Evolutionary conservation across 2,888 invertebrate species (phyloP), one percentile per base, ranked within the genome.

Genomic region (Acronicta psi): DNA sequence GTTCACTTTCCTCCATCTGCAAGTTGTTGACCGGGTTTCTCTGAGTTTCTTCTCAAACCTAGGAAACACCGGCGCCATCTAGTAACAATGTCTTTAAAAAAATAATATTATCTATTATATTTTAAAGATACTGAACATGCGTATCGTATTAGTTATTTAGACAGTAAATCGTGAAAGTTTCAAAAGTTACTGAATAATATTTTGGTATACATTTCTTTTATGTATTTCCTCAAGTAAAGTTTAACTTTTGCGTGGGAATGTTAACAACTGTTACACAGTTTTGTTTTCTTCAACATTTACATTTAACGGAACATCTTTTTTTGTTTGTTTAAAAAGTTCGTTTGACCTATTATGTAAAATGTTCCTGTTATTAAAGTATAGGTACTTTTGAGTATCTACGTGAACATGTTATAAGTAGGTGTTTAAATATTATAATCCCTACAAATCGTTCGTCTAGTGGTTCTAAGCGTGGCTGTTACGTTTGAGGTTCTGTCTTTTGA

Each of bases 221-320:
- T 17, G 37, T 20, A 36, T 37, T 53, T 11, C 29, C 11, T 29
- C 3, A 2, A 29, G 25, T 25, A 25, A 29, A 11, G 10, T 29
- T 29, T 58, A 34, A 53, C 41, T 69, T 68, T n/a, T 46, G 9
- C 34, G 51, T 55, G 68, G 14, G 69, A 69, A 47, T 2, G 23
- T 17, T 10, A 23, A 51, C 68, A 68, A 59, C 64, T 59, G 68
- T 68, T 54, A 38, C 51, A 41, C n/a, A 23, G 9, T 51, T 52
- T 18, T 17, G 43, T 43, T 34, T 58, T 54, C 47, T 42, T 55
- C 16, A 14, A 38, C 36, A 58, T 25, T 34, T n/a, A 9, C 25
- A n/a, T 38, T 29, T 11, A 11, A 29, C 11, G 11, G 13, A 25
- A 55, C 25, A 36, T 43, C n/a, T 55, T 42, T 49, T 53, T 68